phyloP scores from a whole-genome alignment of 2,113 vertebrate genomes.

The Lagenorhynchus albirostris region DNA sequence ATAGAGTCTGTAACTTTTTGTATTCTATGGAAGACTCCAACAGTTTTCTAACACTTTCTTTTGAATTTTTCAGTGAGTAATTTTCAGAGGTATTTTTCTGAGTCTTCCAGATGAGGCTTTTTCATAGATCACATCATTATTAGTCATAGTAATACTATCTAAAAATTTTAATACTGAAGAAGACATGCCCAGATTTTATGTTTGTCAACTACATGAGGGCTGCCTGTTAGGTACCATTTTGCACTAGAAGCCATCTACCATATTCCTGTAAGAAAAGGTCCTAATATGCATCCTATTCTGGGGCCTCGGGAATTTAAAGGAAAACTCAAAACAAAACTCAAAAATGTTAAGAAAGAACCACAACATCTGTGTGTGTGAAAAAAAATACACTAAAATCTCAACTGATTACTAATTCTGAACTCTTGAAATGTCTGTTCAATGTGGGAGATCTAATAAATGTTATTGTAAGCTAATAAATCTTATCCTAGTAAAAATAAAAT shows the following conservation, averaged over 20 bases:
- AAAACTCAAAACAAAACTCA: slow-evolving; percentile 9
- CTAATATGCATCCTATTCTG: background rate
- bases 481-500: slow-evolving; percentile 23
- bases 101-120: background rate
- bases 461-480: background rate
- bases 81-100: background rate
- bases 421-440: background rate
- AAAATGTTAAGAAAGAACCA: slow-evolving; percentile 12
- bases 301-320: background rate
- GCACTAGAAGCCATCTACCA: background rate
- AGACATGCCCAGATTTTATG: background rate
- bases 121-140: background rate
- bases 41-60: background rate
- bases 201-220: background rate
- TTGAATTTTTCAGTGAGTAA: background rate
- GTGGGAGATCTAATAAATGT: background rate
- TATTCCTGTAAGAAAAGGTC: background rate
- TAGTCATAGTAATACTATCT: background rate
- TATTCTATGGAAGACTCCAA: background rate
- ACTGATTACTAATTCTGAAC: background rate
- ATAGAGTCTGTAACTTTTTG: background rate
- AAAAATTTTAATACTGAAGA: background rate
- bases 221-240: background rate
- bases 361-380: background rate
- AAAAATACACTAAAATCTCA: slow-evolving; percentile 11